Conservation (phyloP, 2,797 vertebrate species). For the Enteromius fasciolatus region DNA sequence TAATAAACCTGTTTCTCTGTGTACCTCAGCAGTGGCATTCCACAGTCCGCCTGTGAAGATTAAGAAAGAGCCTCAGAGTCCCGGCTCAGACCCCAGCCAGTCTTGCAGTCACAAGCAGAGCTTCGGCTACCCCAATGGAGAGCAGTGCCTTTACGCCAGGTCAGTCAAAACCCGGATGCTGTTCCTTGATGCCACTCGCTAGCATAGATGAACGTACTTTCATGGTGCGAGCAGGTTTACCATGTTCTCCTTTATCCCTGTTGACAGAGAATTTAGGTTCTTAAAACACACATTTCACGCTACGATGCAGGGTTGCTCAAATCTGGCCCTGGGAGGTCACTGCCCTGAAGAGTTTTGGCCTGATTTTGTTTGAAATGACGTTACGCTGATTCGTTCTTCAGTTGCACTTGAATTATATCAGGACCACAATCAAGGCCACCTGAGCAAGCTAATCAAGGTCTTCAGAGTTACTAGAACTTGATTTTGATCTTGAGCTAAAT, state of each 20-base stretch:
- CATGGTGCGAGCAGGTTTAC: neutral
- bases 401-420: neutral
- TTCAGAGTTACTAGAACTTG: neutral
- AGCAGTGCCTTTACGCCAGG: slow-evolving; percentile 98
- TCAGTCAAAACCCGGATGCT: slow-evolving; percentile 61
- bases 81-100: slow-evolving; percentile 85
- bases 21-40: slow-evolving; percentile 86
- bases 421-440: neutral
- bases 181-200: neutral
- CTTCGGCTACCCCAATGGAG: slow-evolving; percentile 83
- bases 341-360: neutral
- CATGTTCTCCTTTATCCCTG: no score
- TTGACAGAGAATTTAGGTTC: neutral
- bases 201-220: neutral
- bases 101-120: slow-evolving; percentile 90
- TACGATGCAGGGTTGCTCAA: neutral
- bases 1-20: slow-evolving; percentile 51
- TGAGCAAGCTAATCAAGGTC: slow-evolving; percentile 2
- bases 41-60: slow-evolving; percentile 95
- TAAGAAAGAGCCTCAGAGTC: slow-evolving; percentile 93
- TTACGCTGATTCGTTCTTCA: neutral
- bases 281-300: neutral
- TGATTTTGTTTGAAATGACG: neutral
- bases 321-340: neutral
- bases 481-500: neutral